These are phyloP conservation scores for Archocentrus centrarchus DNA, from an alignment of 2,113 vertebrate species.

Conservation along the genomic window DNA sequence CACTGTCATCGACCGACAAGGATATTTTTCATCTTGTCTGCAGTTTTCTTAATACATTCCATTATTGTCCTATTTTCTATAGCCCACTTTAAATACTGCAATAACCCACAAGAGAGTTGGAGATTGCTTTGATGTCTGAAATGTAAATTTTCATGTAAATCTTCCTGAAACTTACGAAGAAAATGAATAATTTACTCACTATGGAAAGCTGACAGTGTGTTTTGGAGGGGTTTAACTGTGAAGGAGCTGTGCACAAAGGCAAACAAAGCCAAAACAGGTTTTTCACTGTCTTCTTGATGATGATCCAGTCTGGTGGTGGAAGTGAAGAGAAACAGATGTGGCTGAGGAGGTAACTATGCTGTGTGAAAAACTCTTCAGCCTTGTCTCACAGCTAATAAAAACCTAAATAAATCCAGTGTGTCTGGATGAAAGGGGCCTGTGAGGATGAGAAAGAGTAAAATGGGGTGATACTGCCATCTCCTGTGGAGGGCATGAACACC, in stretches of 20 bases:
- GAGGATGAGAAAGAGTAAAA: background rate
- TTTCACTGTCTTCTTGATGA: background rate
- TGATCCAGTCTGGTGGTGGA: background rate
- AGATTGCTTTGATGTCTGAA: background rate
- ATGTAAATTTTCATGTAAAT: constrained; percentile 22
- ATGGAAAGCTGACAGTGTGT: background rate
- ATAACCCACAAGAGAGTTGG: background rate
- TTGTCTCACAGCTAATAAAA: background rate
- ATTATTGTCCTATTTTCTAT: constrained; percentile 4
- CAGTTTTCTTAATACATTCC: background rate
- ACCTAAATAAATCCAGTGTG: background rate
- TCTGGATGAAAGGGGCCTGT: background rate
- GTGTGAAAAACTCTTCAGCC: background rate
- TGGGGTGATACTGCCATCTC: constrained; percentile 14
- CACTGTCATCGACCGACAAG: background rate
- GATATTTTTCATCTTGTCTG: constrained; percentile 2
- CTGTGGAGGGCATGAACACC: background rate
- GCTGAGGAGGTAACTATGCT: background rate
- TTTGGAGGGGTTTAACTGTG: background rate
- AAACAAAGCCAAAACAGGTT: background rate
- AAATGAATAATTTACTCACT: background rate
- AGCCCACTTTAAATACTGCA: background rate
- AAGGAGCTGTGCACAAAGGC: background rate
- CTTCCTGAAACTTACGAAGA: background rate
- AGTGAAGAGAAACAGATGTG: constrained; percentile 5